Base-by-base conservation (phyloP, 2,888 invertebrate genomes). In the Chrysodeixis includens region DNA sequence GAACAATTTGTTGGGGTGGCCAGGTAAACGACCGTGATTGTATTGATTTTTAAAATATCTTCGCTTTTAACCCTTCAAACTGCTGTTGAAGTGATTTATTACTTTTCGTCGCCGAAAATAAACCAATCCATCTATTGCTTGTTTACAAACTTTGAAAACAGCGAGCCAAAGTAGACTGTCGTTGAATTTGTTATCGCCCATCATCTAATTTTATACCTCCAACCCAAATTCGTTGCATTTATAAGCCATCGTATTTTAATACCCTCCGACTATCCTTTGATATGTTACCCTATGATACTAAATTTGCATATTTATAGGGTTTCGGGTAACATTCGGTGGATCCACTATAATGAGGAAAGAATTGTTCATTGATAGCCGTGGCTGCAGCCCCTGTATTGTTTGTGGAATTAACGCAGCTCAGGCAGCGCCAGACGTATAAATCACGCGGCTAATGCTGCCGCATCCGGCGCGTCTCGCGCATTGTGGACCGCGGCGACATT, bases 361-460 rank as follows among this genome's bases (percentile, higher is more conserved):
- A 79, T 77, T 78, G 79, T 81, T 78, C 78, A 79, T 82, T 76
- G 82, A 71, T 66, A 74, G 76, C 66, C 69, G 74, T 74, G 60
- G 77, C 72, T 79, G 79, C 81, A 79, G 80, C 88, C 88, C 87
- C 84, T 84, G 88, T 83, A 91, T 92, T 91, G 91, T 92, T 88
- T 87, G 86, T 85, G 86, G 90, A 88, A 90, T 93, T 90, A 92
- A 86, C 88, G 87, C 86, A 86, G 84, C 83, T 88, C 87, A 76
- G 77, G 77, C 78, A 85, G 83, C 87, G 88, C 91, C 94, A 95
- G 94, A 94, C 94, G 85, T 89, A 95, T 95, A 95, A 95, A 95
- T 95, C 94, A 94, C 84, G 79, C 76, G 81, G 85, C 88, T 93
- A 93, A 94, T 92, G 91, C 93, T 86, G 85, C 90, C 90, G 91